Percentiles rank a stretch among this genome's conserved stretches.
These are phyloP conservation scores for Halisarca cf. caerulea DNA, from an alignment of 37 sponge, comb jelly and placozoan genomes.

Conservation along the genomic window DNA sequence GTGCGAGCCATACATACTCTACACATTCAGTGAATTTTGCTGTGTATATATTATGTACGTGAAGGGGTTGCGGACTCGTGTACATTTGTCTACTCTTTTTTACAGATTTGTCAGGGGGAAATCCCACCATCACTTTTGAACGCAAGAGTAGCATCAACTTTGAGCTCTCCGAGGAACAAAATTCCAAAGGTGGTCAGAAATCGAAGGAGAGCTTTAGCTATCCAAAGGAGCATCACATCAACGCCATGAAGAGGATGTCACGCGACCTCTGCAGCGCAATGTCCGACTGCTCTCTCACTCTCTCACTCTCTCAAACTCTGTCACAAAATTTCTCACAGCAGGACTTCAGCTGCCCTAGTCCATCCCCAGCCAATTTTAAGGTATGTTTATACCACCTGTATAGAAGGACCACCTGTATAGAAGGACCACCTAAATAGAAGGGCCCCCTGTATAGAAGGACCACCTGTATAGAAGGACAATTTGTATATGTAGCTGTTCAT, in stretches of 20 bases:
- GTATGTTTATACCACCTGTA: not conserved
- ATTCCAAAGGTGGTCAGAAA: not conserved
- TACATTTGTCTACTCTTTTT: too few relatives aligned
- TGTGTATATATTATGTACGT: too few relatives aligned
- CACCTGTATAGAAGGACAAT: too few relatives aligned
- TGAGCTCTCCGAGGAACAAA: not conserved
- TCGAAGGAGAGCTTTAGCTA: not conserved
- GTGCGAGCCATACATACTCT: too few relatives aligned
- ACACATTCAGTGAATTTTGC: too few relatives aligned
- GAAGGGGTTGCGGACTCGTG: too few relatives aligned
- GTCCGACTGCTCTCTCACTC: not conserved
- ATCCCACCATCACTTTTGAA: not conserved
- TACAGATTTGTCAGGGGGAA: not conserved
- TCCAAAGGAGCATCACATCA: constrained; percentile 20
- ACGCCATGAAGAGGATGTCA: constrained; percentile 8
- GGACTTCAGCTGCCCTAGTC: not conserved
- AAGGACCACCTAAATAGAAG: too few relatives aligned
- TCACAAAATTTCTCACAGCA: not conserved
- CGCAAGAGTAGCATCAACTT: constrained; percentile 31
- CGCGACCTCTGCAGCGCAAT: constrained; percentile 1
- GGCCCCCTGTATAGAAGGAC: too few relatives aligned
- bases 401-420: too few relatives aligned
- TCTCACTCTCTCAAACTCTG: not conserved
- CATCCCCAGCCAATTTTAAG: not conserved
- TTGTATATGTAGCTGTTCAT: too few relatives aligned